Conservation (phyloP, 1,140 invertebrate species). For the Megalonaias nervosa region DNA sequence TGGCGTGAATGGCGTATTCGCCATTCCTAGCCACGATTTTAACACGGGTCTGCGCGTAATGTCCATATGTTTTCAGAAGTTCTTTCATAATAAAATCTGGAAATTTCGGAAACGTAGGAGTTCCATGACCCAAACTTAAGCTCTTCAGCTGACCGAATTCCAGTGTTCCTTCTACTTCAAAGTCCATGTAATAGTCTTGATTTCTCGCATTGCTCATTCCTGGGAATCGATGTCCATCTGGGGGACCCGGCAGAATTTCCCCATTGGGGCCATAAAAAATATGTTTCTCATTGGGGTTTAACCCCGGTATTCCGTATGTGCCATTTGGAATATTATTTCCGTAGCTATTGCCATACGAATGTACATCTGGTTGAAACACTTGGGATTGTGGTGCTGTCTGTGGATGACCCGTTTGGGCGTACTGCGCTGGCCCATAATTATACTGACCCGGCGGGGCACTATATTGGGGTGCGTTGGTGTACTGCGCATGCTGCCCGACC, state of each 20-base stretch:
- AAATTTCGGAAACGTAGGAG: constrained; percentile 15
- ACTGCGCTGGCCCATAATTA: too few relatives aligned
- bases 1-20: constrained; percentile 21
- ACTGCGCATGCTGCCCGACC: too few relatives aligned
- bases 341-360: too few relatives aligned
- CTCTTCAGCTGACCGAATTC: constrained; percentile 13
- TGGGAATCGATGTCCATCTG: background rate
- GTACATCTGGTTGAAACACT: too few relatives aligned
- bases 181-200: constrained; percentile 2
- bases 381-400: too few relatives aligned
- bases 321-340: too few relatives aligned
- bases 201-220: background rate
- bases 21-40: constrained; percentile 15
- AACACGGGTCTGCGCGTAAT: constrained; percentile 14
- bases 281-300: constrained; percentile 20
- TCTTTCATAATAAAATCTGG: constrained; percentile 31
- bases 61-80: constrained; percentile 18
- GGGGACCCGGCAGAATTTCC: constrained; percentile 20
- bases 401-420: too few relatives aligned
- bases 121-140: constrained; percentile 6
- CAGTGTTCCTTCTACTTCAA: constrained; percentile 25
- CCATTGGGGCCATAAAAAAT: constrained; percentile 32
- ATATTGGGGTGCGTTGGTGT: too few relatives aligned
- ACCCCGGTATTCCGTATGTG: background rate
- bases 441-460: too few relatives aligned